These are phyloP conservation scores for Furcula furcula DNA, from an alignment of 2,888 invertebrate genomes.

Conservation along the genomic window DNA sequence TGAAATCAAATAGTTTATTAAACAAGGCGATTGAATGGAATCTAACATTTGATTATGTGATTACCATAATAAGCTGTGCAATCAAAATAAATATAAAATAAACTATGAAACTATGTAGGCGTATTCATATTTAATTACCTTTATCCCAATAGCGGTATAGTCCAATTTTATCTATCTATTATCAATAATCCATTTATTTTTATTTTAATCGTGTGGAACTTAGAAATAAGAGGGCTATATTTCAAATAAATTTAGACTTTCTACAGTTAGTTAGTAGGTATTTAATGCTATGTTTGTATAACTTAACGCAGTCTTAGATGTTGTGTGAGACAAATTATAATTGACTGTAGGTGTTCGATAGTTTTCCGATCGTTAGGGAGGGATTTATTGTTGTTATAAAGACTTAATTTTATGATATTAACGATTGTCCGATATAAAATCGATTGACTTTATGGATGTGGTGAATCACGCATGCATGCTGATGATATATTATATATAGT, in stretches of 20 bases:
- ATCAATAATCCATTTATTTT: constrained; percentile 21
- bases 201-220: constrained; percentile 24
- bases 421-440: constrained; percentile 1
- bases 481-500: no score
- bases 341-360: constrained; percentile 28
- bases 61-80: constrained; percentile 70
- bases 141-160: no score
- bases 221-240: no score
- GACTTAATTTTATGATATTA: constrained; percentile 7
- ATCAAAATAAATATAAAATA: constrained; percentile 61
- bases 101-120: constrained; percentile 47
- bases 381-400: constrained; percentile 24
- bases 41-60: constrained; percentile 39
- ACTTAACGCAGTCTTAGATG: no score
- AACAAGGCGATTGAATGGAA: no score
- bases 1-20: no score
- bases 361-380: constrained; percentile 21
- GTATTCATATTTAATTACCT: no score
- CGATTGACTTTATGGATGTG: neutral
- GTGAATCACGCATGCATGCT: no score
- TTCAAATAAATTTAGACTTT: no score
- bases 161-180: constrained; percentile 24
- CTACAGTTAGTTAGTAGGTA: no score
- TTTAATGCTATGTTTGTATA: no score
- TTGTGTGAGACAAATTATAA: no score